Evolutionary conservation across 2,797 vertebrate genomes (phyloP).

Genomic region (Mallotus villosus): DNA sequence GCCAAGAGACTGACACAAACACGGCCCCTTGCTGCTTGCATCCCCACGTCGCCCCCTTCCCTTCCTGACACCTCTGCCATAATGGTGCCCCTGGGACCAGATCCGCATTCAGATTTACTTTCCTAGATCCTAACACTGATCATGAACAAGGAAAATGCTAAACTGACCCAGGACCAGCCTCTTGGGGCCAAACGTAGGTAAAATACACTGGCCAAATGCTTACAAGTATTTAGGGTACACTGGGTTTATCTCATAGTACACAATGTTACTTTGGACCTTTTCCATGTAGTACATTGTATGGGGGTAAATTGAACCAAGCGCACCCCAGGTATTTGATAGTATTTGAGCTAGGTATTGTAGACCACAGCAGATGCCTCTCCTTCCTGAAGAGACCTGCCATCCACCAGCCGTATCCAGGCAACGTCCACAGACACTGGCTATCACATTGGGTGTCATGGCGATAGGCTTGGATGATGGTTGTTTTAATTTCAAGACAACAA

Average conservation of each 20-base stretch:
- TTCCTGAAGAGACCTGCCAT: conserved; percentile 37
- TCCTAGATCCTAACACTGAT: neutral
- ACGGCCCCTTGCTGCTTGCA: neutral
- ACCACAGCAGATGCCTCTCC: neutral
- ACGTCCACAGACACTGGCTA: conserved; percentile 15
- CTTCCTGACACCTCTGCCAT: too few species aligned
- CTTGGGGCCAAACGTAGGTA: neutral
- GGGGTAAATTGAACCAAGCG: neutral
- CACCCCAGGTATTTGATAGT: neutral
- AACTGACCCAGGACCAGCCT: too few species aligned
- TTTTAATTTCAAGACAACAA: conserved; percentile 15
- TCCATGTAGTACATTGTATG: neutral
- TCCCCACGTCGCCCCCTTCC: too few species aligned
- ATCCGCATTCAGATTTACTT: neutral
- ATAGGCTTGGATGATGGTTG: conserved; percentile 8
- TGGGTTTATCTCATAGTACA: neutral
- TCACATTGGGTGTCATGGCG: conserved; percentile 1
- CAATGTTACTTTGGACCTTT: neutral
- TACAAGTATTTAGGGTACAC: neutral
- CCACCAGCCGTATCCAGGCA: conserved; percentile 45
- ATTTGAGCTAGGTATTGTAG: neutral
- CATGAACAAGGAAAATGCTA: neutral
- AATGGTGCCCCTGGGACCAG: too few species aligned
- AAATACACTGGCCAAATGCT: neutral
- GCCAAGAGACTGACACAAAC: conserved; percentile 29